Percentiles rank a stretch among this genome's conserved stretches.
phyloP scores from a whole-genome alignment of 2,797 vertebrate species.

The Tangara arthus region DNA sequence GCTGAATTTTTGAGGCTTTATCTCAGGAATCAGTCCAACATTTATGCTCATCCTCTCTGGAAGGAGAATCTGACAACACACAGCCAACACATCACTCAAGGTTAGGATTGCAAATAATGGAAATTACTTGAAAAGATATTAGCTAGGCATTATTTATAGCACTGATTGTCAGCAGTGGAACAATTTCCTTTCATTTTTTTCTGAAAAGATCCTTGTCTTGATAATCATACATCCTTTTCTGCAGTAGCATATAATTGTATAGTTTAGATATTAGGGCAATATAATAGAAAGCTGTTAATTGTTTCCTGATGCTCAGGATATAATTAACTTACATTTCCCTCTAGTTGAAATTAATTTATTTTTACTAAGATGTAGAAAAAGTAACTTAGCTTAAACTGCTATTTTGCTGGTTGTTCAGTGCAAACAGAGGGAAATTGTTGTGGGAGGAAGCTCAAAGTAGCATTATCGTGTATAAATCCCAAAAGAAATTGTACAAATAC shows the following conservation, averaged over 20 bases:
- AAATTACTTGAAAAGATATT: constrained; percentile 10
- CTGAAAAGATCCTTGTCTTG: constrained; percentile 19
- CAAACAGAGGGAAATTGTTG: not conserved
- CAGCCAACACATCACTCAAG: not conserved
- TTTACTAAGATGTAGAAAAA: not conserved
- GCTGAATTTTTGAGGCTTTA: not conserved
- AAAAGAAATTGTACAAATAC: not conserved
- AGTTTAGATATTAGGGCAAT: not conserved
- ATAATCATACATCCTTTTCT: constrained; percentile 38
- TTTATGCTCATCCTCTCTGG: not conserved
- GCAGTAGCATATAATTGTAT: not conserved
- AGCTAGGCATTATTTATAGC: constrained; percentile 11
- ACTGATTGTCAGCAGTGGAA: not conserved
- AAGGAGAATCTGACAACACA: not conserved
- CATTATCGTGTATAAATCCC: not conserved
- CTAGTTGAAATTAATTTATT: not conserved
- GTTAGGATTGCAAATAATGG: not conserved
- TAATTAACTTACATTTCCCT: constrained; percentile 28
- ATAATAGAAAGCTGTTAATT: constrained; percentile 44
- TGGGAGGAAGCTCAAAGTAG: not conserved
- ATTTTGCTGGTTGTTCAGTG: not conserved
- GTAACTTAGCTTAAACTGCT: not conserved
- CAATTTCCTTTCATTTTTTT: constrained; percentile 25
- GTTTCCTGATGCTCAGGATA: constrained; percentile 36
- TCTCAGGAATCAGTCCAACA: not conserved